Conservation (phyloP, 2,797 vertebrate species). For the Apogon talboti region DNA sequence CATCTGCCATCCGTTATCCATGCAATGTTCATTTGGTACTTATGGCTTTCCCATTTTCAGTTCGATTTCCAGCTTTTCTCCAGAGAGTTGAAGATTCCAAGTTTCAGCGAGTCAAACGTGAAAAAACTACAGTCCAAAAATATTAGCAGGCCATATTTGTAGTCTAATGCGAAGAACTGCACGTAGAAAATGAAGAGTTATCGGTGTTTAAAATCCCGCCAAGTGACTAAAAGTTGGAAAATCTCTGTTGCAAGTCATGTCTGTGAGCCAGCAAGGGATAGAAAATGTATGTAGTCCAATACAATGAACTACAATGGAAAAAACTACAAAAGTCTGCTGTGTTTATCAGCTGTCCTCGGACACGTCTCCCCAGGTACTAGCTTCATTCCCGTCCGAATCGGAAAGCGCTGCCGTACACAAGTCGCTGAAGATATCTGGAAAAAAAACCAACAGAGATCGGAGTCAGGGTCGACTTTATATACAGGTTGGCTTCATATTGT, state of each 20-base stretch:
- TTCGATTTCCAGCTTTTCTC: slow-evolving; percentile 38
- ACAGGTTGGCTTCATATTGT: neutral
- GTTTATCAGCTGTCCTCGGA: slow-evolving; percentile 82
- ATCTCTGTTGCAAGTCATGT: slow-evolving; percentile 15
- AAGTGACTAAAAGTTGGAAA: slow-evolving; percentile 38
- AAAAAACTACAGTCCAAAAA: too few species aligned
- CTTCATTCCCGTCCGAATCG: slow-evolving; percentile 80
- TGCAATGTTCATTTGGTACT: slow-evolving; percentile 9
- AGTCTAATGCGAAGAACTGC: slow-evolving; percentile 22
- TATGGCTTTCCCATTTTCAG: slow-evolving; percentile 34
- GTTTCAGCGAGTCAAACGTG: slow-evolving; percentile 11
- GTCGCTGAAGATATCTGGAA: slow-evolving; percentile 87
- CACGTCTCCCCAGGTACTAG: slow-evolving; percentile 73
- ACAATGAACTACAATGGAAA: slow-evolving; percentile 12
- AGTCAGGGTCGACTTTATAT: slow-evolving; percentile 22
- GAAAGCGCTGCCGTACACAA: slow-evolving; percentile 83
- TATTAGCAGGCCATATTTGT: too few species aligned
- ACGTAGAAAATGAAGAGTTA: slow-evolving; percentile 30
- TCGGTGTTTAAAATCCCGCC: slow-evolving; percentile 29
- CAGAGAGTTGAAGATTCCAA: slow-evolving; percentile 6
- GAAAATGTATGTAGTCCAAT: slow-evolving; percentile 29
- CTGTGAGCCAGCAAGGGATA: slow-evolving; percentile 9
- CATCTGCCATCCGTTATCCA: neutral
- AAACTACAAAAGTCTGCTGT: slow-evolving; percentile 29
- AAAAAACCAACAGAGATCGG: slow-evolving; percentile 54